A percentile compares a stretch with the other conserved stretches of the same genome.
phyloP scores from a whole-genome alignment of 2,113 vertebrate species.

The Gymnarchus niloticus region DNA sequence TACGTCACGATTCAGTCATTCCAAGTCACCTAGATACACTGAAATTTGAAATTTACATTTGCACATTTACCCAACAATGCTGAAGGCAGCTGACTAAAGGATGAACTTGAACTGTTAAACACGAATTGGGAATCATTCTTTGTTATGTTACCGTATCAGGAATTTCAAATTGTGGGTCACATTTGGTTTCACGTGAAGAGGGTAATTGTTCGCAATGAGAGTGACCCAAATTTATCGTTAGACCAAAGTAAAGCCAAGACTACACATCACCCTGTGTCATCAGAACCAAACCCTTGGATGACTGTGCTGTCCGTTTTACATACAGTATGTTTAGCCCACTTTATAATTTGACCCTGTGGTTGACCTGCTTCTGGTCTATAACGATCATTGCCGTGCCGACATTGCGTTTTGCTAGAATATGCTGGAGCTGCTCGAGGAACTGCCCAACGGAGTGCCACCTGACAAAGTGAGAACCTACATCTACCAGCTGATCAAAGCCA shows the following conservation, averaged over 20 bases:
- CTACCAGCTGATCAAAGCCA: conserved; percentile 94
- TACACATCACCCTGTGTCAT: too few relatives aligned
- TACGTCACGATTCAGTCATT: neutral
- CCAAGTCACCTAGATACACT: neutral
- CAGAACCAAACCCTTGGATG: neutral
- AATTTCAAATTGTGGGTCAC: neutral
- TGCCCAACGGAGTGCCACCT: conserved; percentile 88
- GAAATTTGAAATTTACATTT: neutral
- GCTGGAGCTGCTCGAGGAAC: conserved; percentile 97
- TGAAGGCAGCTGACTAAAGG: neutral
- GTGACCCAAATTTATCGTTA: neutral
- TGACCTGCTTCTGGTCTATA: neutral
- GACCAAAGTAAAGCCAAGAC: neutral
- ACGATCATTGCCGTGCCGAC: neutral
- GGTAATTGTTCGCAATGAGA: neutral
- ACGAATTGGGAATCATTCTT: neutral
- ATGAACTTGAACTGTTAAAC: neutral
- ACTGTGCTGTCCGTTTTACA: neutral
- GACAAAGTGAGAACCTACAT: conserved; percentile 97
- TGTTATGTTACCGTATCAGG: neutral
- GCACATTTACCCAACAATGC: too few relatives aligned
- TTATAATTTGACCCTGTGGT: neutral
- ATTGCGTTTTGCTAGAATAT: conserved; percentile 73
- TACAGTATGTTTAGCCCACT: neutral
- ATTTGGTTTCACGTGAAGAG: neutral